phyloP scores from a whole-genome alignment of 2,888 invertebrate genomes.

The Trypoxylon attenuatum region DNA sequence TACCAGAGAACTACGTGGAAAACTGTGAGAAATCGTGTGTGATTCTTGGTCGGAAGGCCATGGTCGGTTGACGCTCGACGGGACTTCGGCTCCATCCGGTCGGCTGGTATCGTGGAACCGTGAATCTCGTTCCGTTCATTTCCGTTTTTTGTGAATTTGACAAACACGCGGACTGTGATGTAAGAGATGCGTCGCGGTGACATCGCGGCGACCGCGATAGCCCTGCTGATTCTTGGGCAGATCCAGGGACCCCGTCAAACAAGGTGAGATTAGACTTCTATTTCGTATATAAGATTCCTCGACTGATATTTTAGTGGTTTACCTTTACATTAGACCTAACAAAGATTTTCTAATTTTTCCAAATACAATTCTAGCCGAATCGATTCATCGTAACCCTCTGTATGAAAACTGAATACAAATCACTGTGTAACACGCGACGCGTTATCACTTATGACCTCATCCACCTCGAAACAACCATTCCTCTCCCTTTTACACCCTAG shows the following conservation, averaged over 20 bases:
- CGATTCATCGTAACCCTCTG: too few relatives aligned
- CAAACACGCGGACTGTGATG: constrained; percentile 71
- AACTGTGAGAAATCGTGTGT: constrained; percentile 22
- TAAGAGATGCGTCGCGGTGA: constrained; percentile 74
- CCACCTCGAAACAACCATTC: too few relatives aligned
- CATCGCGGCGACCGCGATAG: constrained; percentile 74
- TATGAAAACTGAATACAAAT: too few relatives aligned
- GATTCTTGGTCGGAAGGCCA: constrained; percentile 27
- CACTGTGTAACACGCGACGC: too few relatives aligned
- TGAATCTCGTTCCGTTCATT: constrained; percentile 41
- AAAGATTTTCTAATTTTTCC: too few relatives aligned
- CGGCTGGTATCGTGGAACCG: constrained; percentile 40
- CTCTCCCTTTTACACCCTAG: too few relatives aligned
- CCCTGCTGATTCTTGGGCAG: constrained; percentile 72
- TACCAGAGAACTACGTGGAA: too few relatives aligned
- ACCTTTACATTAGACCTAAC: too few relatives aligned
- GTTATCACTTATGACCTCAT: too few relatives aligned
- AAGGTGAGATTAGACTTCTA: constrained; percentile 64
- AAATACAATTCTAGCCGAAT: too few relatives aligned
- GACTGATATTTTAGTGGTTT: too few relatives aligned
- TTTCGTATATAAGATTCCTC: too few relatives aligned
- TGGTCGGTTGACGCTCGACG: constrained; percentile 29
- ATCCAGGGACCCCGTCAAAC: constrained; percentile 69
- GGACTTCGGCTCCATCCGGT: constrained; percentile 37
- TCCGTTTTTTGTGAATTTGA: constrained; percentile 61